These are phyloP conservation scores for Myocastor coypus DNA, from an alignment of 2,113 vertebrate species.

Conservation along the genomic window DNA sequence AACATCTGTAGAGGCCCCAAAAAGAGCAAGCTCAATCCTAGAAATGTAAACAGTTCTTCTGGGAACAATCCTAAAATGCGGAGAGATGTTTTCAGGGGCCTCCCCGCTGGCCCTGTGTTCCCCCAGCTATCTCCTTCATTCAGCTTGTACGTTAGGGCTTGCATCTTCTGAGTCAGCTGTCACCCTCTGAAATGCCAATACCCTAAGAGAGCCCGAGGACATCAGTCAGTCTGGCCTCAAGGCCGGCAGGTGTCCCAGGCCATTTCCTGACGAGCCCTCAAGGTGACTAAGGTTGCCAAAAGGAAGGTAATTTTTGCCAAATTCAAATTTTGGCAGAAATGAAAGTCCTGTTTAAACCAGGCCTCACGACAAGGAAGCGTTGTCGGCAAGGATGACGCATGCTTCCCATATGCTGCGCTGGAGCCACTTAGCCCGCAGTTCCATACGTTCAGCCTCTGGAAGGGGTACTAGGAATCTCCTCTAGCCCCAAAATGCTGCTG, in stretches of 20 bases:
- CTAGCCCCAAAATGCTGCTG: background rate
- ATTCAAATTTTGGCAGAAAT: background rate
- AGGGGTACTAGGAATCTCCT: background rate
- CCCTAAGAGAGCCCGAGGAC: background rate
- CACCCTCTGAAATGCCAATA: background rate
- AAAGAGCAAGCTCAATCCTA: too few species aligned
- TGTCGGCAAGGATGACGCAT: fast-evolving
- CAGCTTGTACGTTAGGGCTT: background rate
- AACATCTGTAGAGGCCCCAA: background rate
- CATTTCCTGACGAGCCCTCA: background rate
- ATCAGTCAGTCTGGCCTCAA: background rate
- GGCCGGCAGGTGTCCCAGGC: too few species aligned
- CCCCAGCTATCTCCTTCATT: background rate
- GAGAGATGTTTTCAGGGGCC: background rate
- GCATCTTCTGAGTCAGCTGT: background rate
- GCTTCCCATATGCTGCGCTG: background rate
- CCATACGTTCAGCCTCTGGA: too few species aligned
- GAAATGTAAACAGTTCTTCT: background rate
- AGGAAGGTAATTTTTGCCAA: background rate
- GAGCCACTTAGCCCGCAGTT: background rate
- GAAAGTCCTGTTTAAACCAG: background rate
- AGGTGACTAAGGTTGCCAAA: background rate
- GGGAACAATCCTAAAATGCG: background rate
- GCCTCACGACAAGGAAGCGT: background rate
- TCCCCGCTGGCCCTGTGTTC: too few species aligned